phyloP scores from a whole-genome alignment of 2,888 invertebrate species.

The Chrysolina oricalcia region DNA sequence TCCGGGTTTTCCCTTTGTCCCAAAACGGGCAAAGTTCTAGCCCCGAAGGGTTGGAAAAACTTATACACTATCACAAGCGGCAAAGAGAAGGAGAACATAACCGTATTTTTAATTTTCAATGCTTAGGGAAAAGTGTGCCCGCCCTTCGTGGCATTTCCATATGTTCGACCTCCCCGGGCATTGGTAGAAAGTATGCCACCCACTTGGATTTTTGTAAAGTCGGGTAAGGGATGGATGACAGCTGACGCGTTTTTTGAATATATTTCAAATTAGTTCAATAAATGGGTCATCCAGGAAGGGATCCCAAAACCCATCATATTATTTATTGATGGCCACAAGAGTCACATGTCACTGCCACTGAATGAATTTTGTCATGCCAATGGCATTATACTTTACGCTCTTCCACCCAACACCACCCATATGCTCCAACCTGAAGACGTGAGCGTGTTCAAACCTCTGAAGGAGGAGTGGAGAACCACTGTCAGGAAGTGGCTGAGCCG shows the following conservation, averaged over 20 bases:
- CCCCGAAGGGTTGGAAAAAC: background rate
- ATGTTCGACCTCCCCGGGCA: conserved; percentile 40
- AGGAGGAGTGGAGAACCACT: too few species aligned
- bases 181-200: conserved; percentile 38
- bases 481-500: too few species aligned
- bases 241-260: conserved; percentile 44
- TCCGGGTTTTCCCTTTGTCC: background rate
- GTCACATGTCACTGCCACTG: conserved; percentile 38
- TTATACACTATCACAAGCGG: background rate
- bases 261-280: conserved; percentile 39
- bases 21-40: background rate
- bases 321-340: conserved; percentile 45
- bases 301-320: conserved; percentile 46
- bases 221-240: conserved; percentile 45
- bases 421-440: too few species aligned
- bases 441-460: too few species aligned
- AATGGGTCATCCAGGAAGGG: conserved; percentile 35
- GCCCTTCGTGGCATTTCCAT: conserved; percentile 49
- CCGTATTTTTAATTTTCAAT: conserved; percentile 56
- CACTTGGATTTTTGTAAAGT: conserved; percentile 53
- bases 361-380: conserved; percentile 40
- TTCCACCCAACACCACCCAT: too few species aligned
- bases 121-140: conserved; percentile 46
- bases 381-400: too few species aligned
- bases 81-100: conserved; percentile 60